Conservation (phyloP, 2,113 vertebrate genomes). For the Morphnarchus princeps region DNA sequence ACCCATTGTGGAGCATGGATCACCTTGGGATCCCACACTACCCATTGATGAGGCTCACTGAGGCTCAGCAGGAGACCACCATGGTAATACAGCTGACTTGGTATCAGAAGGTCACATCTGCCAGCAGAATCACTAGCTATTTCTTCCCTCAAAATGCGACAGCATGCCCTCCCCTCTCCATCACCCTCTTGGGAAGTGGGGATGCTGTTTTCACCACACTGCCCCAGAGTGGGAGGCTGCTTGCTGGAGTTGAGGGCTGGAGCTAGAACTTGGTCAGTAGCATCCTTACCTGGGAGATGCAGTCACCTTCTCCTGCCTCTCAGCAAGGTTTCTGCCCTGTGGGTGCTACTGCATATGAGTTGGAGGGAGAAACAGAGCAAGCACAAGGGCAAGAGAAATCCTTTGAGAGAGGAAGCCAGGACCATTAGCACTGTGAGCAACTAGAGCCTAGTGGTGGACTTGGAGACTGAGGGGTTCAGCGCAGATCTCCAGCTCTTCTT, state of each 20-base stretch:
- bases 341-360: background rate
- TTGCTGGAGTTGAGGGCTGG: background rate
- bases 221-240: background rate
- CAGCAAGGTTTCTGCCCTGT: background rate
- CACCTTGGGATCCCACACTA: background rate
- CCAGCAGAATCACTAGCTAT: background rate
- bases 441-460: background rate
- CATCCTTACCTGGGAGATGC: background rate
- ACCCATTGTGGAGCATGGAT: background rate
- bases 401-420: background rate
- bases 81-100: background rate
- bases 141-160: background rate
- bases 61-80: background rate
- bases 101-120: background rate
- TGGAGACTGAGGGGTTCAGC: background rate
- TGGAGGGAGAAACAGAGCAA: background rate
- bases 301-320: background rate
- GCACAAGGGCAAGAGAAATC: background rate
- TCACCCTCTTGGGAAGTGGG: background rate
- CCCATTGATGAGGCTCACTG: fast-evolving
- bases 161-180: background rate
- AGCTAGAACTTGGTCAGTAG: background rate
- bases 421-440: background rate
- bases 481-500: background rate
- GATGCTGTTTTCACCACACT: background rate